These are phyloP conservation scores for Macrotis lagotis DNA, from an alignment of 2,113 vertebrate genomes.

Conservation along the genomic window DNA sequence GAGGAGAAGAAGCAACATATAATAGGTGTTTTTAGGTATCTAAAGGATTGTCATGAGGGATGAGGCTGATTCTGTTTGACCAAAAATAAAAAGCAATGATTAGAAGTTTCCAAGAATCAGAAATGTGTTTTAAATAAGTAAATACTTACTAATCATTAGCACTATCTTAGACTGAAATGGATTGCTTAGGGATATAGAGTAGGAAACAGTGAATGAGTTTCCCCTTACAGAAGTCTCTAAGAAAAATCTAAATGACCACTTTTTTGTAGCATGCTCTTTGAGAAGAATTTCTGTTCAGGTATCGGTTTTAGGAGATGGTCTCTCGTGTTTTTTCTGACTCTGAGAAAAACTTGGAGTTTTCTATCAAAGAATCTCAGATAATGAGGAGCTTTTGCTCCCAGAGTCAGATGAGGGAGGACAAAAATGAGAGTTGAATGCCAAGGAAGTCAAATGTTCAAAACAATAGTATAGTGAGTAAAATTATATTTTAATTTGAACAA, in stretches of 20 bases:
- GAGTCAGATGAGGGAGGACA: neutral
- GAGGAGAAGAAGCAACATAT: neutral
- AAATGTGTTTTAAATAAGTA: no score
- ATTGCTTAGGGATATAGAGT: neutral
- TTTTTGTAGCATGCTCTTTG: neutral
- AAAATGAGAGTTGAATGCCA: neutral
- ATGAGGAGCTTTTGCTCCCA: neutral
- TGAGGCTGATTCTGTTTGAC: no score
- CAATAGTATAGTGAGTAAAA: neutral
- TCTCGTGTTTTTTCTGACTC: neutral
- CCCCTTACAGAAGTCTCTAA: neutral
- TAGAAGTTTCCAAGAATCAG: no score
- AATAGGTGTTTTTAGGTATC: neutral
- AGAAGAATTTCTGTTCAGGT: neutral
- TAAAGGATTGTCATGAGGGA: neutral
- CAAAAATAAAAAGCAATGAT: no score
- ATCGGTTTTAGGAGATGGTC: neutral
- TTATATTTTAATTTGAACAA: neutral
- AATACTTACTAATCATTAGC: neutral
- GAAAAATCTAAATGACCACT: neutral
- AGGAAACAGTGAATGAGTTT: neutral
- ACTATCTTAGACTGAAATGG: neutral
- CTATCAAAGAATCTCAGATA: neutral
- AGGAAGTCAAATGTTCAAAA: neutral
- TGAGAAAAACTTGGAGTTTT: no score